A percentile compares a stretch with the other conserved stretches of the same genome.
Conservation (phyloP, 2,888 invertebrate genomes). For the Plusia festucae region DNA sequence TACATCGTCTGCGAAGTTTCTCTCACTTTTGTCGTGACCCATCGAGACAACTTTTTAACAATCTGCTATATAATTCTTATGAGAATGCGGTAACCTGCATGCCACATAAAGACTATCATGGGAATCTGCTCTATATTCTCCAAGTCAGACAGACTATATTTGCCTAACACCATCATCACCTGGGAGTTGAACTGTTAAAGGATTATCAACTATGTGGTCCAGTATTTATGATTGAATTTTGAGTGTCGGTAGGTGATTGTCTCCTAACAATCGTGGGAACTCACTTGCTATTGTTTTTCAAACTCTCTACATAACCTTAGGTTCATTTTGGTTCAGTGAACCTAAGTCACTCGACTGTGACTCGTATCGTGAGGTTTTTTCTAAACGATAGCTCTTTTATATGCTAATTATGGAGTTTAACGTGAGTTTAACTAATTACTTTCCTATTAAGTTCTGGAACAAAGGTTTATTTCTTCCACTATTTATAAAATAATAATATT, state of each 20-base stretch:
- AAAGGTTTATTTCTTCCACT: background rate
- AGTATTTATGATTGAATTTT: constrained; percentile 19
- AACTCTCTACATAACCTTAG: constrained; percentile 75
- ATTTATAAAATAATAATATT: constrained; percentile 1
- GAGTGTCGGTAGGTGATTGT: constrained; percentile 31
- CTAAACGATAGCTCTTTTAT: constrained; percentile 25
- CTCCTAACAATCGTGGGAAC: constrained; percentile 76
- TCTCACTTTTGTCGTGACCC: constrained; percentile 33
- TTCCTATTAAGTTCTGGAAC: background rate
- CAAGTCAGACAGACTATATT: constrained; percentile 29
- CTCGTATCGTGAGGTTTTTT: constrained; percentile 37
- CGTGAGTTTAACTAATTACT: constrained; percentile 8
- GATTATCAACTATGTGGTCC: constrained; percentile 30
- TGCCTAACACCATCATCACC: constrained; percentile 12
- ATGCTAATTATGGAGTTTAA: constrained; percentile 12
- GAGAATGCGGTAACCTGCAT: constrained; percentile 62
- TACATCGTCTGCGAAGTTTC: constrained; percentile 43
- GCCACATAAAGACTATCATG: constrained; percentile 19
- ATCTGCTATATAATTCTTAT: constrained; percentile 55
- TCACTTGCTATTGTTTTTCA: constrained; percentile 75
- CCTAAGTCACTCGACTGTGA: constrained; percentile 54
- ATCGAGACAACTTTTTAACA: constrained; percentile 54
- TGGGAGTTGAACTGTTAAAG: constrained; percentile 15
- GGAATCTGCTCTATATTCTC: constrained; percentile 37
- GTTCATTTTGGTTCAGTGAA: constrained; percentile 75